Base-by-base conservation (phyloP, 2,888 invertebrate genomes). In the Drosophila koepferae region DNA sequence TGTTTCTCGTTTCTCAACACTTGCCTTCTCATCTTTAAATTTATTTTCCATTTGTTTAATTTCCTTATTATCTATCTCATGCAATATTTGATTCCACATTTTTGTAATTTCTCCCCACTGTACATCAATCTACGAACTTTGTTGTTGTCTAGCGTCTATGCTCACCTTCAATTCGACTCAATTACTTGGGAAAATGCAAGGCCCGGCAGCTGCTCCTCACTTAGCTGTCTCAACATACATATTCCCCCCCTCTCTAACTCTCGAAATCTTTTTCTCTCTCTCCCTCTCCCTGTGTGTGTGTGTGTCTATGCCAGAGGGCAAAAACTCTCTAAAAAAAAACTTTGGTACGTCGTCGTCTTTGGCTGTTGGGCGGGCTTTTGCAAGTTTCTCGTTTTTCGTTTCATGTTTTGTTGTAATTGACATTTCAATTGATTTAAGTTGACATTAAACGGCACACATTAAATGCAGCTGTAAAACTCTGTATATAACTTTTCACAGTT, bases 371-470 rank as follows among this genome's bases (percentile, higher is more conserved):
- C 2, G 44, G 55, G 28, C 59, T 61, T 74, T 38, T 44, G 59
- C 53, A 38, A n/a, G 43, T 68, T 74, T 55, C 40, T 54, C 67
- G 55, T 68, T 74, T 55, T 34, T 56, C 69, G 53, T 71, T 77
- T 75, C 73, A 73, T 84, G 81, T 87, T 78, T 85, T 71, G 63
- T 73, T 85, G 88, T 87, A 85, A 88, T 82, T 85, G 88, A 80
- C 86, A 84, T 85, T 85, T 85, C 77, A 88, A 85, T 85, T 88
- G 82, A 85, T 82, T 85, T 86, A 82, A 88, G 89, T 86, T 85
- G 84, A 82, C 84, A 88, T 88, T 84, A 84, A 82, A 59, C 71
- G 82, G 63, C 83, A 80, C 72, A 82, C 79, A 79, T 74, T 79
- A 82, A 77, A 80, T 67, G 59, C 84, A 80, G 56, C 70, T 70